These are phyloP conservation scores for Sylvietta virens DNA, from an alignment of 2,113 vertebrate genomes.

Conservation along the genomic window DNA sequence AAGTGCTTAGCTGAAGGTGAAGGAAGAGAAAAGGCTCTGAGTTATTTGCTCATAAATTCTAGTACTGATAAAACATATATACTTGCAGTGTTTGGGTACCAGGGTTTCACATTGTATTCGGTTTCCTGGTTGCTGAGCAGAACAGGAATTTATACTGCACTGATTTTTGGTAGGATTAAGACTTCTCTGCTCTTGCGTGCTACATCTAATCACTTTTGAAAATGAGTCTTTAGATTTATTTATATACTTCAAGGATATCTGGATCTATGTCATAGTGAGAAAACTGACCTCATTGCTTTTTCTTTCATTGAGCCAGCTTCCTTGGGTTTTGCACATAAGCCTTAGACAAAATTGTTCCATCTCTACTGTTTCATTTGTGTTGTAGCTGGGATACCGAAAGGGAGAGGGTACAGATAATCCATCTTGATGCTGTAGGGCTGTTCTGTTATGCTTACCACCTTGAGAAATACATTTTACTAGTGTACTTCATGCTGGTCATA, in stretches of 20 bases:
- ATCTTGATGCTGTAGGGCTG: not conserved
- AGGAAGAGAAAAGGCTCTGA: not conserved
- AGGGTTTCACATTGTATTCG: not conserved
- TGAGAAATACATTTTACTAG: not conserved
- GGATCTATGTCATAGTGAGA: not conserved
- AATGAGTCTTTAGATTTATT: not conserved
- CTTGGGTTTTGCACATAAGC: not conserved
- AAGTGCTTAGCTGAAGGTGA: not conserved
- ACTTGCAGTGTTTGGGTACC: not conserved
- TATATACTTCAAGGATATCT: not conserved
- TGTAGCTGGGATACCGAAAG: not conserved
- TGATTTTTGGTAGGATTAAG: not conserved
- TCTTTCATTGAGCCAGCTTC: not conserved
- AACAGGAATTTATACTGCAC: not conserved
- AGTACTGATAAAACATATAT: not conserved
- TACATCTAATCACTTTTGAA: not conserved
- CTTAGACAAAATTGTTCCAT: not conserved
- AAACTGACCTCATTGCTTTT: not conserved
- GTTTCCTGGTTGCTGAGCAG: not conserved
- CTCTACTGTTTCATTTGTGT: not conserved
- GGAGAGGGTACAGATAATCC: not conserved
- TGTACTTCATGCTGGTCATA: not conserved
- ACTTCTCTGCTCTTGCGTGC: not conserved
- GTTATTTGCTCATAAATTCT: not conserved
- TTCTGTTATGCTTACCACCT: not conserved